A percentile compares a stretch with the other conserved stretches of the same genome.
Conservation (phyloP, 2,797 vertebrate species). For the Tokudaia muenninki region DNA sequence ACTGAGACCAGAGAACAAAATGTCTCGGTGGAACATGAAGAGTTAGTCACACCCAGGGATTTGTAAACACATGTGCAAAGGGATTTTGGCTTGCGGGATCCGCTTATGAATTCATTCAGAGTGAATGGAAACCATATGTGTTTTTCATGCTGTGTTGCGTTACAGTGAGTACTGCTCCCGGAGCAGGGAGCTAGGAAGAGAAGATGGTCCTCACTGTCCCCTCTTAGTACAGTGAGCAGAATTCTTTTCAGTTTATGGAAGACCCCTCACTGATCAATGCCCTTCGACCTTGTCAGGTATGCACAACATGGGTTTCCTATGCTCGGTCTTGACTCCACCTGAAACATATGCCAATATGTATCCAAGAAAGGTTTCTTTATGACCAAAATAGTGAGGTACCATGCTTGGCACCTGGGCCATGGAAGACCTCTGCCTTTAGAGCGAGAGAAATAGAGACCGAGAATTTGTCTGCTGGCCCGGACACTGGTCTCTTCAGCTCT, state of each 20-base stretch:
- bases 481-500: background rate
- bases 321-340: background rate
- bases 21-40: background rate
- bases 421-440: fast-evolving
- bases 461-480: fast-evolving
- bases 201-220: background rate
- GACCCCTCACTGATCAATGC: background rate
- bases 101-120: background rate
- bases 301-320: background rate
- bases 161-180: background rate
- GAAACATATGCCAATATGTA: background rate
- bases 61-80: background rate
- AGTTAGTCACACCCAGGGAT: background rate
- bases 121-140: slow-evolving; percentile 22
- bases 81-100: slow-evolving; percentile 33
- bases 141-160: background rate
- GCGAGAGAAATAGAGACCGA: background rate
- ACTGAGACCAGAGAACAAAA: background rate
- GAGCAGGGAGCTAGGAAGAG: background rate
- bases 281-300: background rate
- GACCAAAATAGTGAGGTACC: fast-evolving
- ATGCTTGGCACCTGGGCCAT: background rate
- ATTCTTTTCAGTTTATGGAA: background rate
- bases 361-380: slow-evolving; percentile 8
- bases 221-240: background rate